phyloP scores from a whole-genome alignment of 2,888 invertebrate genomes.

The Cynaeus angustus region DNA sequence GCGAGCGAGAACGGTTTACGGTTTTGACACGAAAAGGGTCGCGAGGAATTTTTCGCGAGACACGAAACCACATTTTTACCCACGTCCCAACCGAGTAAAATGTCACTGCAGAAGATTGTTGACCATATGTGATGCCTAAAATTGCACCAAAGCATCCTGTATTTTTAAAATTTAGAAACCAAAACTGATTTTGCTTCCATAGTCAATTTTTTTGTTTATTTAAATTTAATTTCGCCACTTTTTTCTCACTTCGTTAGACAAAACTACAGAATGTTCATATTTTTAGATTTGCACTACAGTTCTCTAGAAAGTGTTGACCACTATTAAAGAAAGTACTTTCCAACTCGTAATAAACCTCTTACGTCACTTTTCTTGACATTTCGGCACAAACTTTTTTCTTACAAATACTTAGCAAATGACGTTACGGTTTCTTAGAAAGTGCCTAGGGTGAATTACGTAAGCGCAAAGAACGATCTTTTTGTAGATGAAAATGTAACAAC shows the following conservation, averaged over 20 bases:
- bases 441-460: constrained; percentile 7
- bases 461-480: constrained; percentile 11
- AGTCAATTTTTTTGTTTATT: too few relatives aligned
- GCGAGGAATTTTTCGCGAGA: constrained; percentile 10
- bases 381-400: constrained; percentile 6
- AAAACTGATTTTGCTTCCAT: too few relatives aligned
- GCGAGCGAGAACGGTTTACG: constrained; percentile 13
- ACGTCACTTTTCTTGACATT: constrained; percentile 4
- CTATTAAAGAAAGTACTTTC: background rate
- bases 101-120: too few relatives aligned
- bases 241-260: background rate
- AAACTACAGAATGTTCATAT: background rate
- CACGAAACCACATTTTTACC: background rate
- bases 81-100: too few relatives aligned
- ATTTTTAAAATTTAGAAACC: too few relatives aligned
- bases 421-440: background rate
- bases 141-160: too few relatives aligned
- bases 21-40: constrained; percentile 5
- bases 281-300: background rate
- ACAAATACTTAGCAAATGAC: background rate
- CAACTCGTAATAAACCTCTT: background rate
- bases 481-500: constrained; percentile 15
- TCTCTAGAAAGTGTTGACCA: background rate
- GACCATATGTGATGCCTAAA: too few relatives aligned
- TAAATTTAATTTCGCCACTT: too few relatives aligned